phyloP scores from a whole-genome alignment of 2,113 vertebrate genomes.

The Cyanoderma ruficeps region DNA sequence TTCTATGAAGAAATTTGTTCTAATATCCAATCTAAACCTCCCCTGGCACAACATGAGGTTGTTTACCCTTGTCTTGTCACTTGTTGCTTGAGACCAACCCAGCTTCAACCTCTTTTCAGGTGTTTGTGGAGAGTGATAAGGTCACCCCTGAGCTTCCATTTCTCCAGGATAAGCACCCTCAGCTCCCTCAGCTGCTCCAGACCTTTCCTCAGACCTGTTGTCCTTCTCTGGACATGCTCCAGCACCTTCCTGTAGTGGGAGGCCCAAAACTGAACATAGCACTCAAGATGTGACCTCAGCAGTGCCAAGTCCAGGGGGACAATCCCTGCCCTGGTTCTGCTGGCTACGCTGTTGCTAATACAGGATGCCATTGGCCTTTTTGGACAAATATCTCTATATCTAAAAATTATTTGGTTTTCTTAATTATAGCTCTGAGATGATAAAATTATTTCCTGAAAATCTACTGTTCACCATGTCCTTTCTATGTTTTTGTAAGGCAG shows the following conservation, averaged over 20 bases:
- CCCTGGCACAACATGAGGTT: background rate
- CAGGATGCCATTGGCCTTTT: background rate
- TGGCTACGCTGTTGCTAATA: background rate
- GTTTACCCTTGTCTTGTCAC: background rate
- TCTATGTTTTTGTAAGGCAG: background rate
- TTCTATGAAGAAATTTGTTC: background rate
- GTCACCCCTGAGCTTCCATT: background rate
- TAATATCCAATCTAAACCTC: background rate
- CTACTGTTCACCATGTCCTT: background rate
- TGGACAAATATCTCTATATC: background rate
- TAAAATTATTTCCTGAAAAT: background rate
- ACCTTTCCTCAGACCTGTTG: background rate
- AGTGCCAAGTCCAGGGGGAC: background rate
- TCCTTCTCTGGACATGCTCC: fast-evolving
- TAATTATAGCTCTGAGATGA: background rate
- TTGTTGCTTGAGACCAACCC: background rate
- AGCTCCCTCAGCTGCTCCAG: background rate
- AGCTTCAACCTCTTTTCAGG: background rate
- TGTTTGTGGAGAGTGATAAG: background rate
- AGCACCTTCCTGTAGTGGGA: background rate
- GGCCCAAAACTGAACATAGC: background rate
- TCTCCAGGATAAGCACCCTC: background rate
- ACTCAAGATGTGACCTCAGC: background rate
- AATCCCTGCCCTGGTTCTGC: background rate
- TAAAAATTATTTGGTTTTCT: background rate